Conservation (phyloP, 2,888 invertebrate species). For the Apodemia zela region DNA sequence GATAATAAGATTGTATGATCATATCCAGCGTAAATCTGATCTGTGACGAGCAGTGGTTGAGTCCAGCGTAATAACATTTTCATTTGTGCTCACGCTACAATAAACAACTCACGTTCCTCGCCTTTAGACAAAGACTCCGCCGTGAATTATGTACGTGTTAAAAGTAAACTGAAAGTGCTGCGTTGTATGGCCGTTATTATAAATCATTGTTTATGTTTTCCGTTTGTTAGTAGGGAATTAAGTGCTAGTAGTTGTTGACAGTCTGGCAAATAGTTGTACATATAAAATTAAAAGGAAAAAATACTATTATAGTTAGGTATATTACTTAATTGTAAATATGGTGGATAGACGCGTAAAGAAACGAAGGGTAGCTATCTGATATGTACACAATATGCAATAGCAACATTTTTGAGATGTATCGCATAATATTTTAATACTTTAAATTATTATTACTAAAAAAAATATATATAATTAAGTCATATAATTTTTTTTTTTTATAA, state of each 20-base stretch:
- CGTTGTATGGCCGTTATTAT: slow-evolving; percentile 78
- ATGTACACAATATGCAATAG: too few relatives aligned
- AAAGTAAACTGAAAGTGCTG: slow-evolving; percentile 80
- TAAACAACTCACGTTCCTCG: slow-evolving; percentile 79
- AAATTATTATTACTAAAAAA: too few relatives aligned
- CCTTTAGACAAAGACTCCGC: slow-evolving; percentile 78
- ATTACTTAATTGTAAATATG: too few relatives aligned
- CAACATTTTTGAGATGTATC: too few relatives aligned
- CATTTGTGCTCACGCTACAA: slow-evolving; percentile 77
- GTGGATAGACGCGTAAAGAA: too few relatives aligned
- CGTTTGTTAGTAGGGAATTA: slow-evolving; percentile 75
- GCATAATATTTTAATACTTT: too few relatives aligned
- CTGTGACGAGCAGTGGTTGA: slow-evolving; percentile 41
- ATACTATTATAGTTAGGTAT: not conserved
- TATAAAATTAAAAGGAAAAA: not conserved
- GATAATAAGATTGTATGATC: slow-evolving; percentile 14
- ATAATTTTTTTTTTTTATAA: too few relatives aligned
- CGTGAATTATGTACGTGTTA: slow-evolving; percentile 80
- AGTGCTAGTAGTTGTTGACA: slow-evolving; percentile 66
- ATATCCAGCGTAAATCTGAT: slow-evolving; percentile 27
- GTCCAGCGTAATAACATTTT: slow-evolving; percentile 76
- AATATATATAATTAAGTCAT: too few relatives aligned
- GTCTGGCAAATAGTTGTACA: slow-evolving; percentile 44
- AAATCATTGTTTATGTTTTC: slow-evolving; percentile 82
- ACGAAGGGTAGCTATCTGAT: too few relatives aligned